phyloP scores from a whole-genome alignment of 2,797 vertebrate genomes.

The Sciurus carolinensis region DNA sequence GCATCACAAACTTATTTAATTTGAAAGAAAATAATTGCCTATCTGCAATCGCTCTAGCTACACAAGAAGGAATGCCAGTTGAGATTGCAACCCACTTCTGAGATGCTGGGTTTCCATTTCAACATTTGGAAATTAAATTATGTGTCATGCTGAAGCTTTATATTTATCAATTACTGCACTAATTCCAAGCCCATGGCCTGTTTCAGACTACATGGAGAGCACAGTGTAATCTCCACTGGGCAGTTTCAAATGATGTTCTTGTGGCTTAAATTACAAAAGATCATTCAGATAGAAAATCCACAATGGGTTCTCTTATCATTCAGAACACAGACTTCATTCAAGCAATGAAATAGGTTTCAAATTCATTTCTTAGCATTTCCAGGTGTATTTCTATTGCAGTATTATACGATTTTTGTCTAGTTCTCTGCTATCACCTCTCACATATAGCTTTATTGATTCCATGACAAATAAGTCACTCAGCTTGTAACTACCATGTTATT shows the following conservation, averaged over 20 bases:
- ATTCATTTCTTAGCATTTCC: conserved; percentile 73
- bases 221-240: conserved; percentile 5
- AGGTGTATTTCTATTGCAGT: conserved; percentile 65
- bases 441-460: conserved; percentile 75
- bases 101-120: conserved; percentile 68
- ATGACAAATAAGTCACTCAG: conserved; percentile 77
- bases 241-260: conserved; percentile 48
- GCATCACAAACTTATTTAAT: conserved; percentile 73
- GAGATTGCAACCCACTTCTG: conserved; percentile 70
- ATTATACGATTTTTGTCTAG: conserved; percentile 74
- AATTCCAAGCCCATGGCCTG: conserved; percentile 11
- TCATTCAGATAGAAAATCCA: conserved; percentile 82
- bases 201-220: not conserved
- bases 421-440: conserved; percentile 77
- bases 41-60: conserved; percentile 65
- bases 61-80: conserved; percentile 66
- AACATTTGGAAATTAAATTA: conserved; percentile 84
- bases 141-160: conserved; percentile 70
- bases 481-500: conserved; percentile 77
- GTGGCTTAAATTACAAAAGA: conserved; percentile 72
- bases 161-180: conserved; percentile 80
- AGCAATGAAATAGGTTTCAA: conserved; percentile 75
- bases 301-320: conserved; percentile 78
- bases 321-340: conserved; percentile 76
- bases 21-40: conserved; percentile 82